phyloP scores from a whole-genome alignment of 2,113 vertebrate species.

The Vombatus ursinus region DNA sequence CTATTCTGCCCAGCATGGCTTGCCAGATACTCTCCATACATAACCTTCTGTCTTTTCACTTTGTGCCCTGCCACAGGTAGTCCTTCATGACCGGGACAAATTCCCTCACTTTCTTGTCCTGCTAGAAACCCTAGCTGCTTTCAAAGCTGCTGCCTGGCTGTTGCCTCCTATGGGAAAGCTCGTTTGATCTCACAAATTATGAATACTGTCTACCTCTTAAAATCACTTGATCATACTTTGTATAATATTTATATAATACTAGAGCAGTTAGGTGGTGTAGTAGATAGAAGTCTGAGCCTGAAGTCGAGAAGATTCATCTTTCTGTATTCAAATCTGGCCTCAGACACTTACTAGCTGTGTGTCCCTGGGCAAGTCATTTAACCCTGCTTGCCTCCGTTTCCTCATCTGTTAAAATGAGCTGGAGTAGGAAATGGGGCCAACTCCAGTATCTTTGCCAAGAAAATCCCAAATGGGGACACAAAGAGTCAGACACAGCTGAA shows the following conservation, averaged over 20 bases:
- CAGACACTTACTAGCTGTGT: not conserved
- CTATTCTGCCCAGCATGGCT: not conserved
- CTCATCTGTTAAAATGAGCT: not conserved
- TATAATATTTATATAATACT: not conserved
- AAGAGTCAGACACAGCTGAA: not conserved
- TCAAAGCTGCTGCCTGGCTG: not conserved
- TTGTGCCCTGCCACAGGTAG: not conserved
- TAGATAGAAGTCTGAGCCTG: not conserved
- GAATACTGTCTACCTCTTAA: not conserved
- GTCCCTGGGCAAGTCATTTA: not conserved
- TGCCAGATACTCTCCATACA: not conserved
- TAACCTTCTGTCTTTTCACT: not conserved
- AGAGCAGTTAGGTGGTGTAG: not conserved
- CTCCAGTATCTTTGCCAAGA: not conserved
- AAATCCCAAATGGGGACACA: not conserved
- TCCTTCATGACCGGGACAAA: not conserved
- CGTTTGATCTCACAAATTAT: not conserved
- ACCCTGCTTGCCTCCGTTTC: not conserved
- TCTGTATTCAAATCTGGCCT: not conserved
- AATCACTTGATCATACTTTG: not conserved
- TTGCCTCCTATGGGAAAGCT: not conserved
- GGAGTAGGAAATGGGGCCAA: not conserved
- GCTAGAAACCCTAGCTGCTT: not conserved
- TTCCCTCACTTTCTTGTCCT: not conserved
- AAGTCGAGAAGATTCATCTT: not conserved